Conservation (phyloP, 2,888 invertebrate species). For the Acanthacorydalis orientalis region DNA sequence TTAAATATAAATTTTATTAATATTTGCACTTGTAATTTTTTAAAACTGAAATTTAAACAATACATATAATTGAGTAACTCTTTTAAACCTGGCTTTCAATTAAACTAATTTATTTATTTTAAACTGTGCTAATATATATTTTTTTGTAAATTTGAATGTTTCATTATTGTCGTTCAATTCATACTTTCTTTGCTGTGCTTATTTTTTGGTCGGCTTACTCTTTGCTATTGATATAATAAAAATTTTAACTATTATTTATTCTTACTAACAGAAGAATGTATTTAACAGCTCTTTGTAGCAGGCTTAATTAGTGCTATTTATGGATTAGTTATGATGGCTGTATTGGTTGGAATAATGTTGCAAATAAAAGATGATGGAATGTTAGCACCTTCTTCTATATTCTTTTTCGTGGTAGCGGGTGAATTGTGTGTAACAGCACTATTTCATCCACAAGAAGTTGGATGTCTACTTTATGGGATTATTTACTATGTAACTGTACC, state of each 20-base stretch:
- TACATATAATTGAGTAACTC: too few species aligned
- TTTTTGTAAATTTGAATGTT: neutral
- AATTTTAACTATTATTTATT: neutral
- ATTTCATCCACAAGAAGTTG: constrained; percentile 65
- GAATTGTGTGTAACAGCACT: constrained; percentile 48
- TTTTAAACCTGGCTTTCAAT: too few species aligned
- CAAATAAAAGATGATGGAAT: constrained; percentile 67
- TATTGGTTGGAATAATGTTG: constrained; percentile 61
- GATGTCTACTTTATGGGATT: constrained; percentile 53
- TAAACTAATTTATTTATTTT: too few species aligned
- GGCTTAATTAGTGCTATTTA: constrained; percentile 60
- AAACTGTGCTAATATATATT: neutral
- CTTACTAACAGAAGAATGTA: constrained; percentile 4
- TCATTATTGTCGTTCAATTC: neutral
- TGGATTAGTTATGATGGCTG: constrained; percentile 75
- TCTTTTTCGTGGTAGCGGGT: constrained; percentile 55
- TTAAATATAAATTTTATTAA: too few species aligned
- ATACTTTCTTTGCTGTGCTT: neutral
- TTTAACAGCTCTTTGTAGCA: constrained; percentile 48
- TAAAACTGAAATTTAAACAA: too few species aligned
- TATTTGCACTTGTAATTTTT: too few species aligned
- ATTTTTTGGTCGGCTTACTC: too few species aligned
- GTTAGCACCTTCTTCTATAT: constrained; percentile 68
- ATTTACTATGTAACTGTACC: constrained; percentile 87
- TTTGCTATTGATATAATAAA: neutral